Evolutionary conservation across 2,888 invertebrate genomes (phyloP).

Genomic region (Lacanobia oleracea): DNA sequence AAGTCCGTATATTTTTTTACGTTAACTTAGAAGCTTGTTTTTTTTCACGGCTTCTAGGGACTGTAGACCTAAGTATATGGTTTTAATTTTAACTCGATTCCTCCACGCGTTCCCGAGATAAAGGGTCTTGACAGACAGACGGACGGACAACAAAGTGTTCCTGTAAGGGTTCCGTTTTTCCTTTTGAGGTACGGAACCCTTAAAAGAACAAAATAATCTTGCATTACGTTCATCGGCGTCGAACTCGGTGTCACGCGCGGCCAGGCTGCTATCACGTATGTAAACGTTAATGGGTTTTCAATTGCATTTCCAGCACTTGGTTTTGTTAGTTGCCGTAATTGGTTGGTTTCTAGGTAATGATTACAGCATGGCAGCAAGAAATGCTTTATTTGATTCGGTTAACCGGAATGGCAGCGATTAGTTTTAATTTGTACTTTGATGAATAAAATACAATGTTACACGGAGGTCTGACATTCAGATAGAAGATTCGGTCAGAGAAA

Average conservation of each 20-base stretch:
- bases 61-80: too few species aligned
- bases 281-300: conserved; percentile 56
- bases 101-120: too few species aligned
- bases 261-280: conserved; percentile 43
- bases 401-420: not conserved
- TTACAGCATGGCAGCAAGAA: conserved; percentile 20
- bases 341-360: conserved; percentile 18
- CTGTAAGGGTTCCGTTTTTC: too few species aligned
- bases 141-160: too few species aligned
- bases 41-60: too few species aligned
- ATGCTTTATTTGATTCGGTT: conserved; percentile 20
- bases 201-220: conserved; percentile 51
- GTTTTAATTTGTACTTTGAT: conserved; percentile 1
- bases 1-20: too few species aligned
- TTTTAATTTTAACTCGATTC: too few species aligned
- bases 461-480: too few species aligned
- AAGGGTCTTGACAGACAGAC: too few species aligned
- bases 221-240: conserved; percentile 38
- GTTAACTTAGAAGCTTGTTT: too few species aligned
- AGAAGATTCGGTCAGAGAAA: too few species aligned
- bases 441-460: not conserved
- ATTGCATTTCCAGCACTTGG: conserved; percentile 53
- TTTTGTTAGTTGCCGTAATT: conserved; percentile 46
- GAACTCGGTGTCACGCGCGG: conserved; percentile 42
- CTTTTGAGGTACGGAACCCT: too few species aligned